Conservation (phyloP, 2,888 invertebrate species). For the Halictus quadricinctus region DNA sequence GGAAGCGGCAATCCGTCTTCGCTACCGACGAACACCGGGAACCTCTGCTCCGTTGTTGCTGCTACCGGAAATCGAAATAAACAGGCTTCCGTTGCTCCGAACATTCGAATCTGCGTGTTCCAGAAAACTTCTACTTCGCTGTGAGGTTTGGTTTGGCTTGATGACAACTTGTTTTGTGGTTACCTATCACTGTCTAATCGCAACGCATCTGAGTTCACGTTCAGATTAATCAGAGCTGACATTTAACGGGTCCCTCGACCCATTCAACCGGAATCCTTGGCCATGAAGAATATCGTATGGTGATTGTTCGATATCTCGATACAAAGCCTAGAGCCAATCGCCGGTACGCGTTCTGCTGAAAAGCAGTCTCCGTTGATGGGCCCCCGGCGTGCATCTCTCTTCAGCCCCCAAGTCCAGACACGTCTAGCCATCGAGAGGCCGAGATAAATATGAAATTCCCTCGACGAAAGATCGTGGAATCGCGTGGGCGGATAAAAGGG, state of each 20-base stretch:
- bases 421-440: conserved; percentile 46
- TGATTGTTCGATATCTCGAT: no score
- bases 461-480: conserved; percentile 48
- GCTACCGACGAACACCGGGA: conserved; percentile 2
- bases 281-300: conserved; percentile 9
- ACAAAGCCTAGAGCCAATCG: no score
- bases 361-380: no score
- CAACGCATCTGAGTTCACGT: no score
- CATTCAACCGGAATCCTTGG: conserved; percentile 8
- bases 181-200: no score
- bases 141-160: no score
- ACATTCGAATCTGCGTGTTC: conserved; percentile 40
- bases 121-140: not conserved
- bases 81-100: not conserved
- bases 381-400: no score
- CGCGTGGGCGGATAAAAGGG: not conserved
- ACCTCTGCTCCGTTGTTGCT: not conserved
- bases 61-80: not conserved
- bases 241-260: no score
- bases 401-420: conserved; percentile 10
- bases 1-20: conserved; percentile 61
- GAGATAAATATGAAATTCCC: conserved; percentile 69
- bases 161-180: no score
- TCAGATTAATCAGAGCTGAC: no score
- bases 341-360: no score